These are phyloP conservation scores for Chrysolina oricalcia DNA, from an alignment of 2,888 invertebrate species.

Conservation along the genomic window DNA sequence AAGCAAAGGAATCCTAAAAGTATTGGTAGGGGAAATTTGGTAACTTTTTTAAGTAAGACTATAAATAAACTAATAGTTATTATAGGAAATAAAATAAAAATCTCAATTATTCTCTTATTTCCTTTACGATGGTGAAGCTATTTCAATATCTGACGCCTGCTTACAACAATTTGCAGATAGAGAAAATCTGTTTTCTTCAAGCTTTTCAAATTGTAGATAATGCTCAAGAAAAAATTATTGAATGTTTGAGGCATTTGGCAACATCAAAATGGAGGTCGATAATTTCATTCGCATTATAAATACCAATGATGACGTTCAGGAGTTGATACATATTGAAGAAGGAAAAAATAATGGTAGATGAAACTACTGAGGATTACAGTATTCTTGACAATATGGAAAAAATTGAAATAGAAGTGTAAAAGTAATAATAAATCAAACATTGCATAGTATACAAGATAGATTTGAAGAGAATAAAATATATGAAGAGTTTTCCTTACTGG, in stretches of 20 bases:
- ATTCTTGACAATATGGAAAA: background rate
- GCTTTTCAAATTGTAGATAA: too few species aligned
- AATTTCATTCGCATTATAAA: too few species aligned
- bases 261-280: background rate
- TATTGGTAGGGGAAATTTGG: background rate
- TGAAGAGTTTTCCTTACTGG: background rate
- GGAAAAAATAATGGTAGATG: too few species aligned
- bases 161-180: too few species aligned
- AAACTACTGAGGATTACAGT: too few species aligned
- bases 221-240: too few species aligned
- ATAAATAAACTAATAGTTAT: slow-evolving; percentile 12
- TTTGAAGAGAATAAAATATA: slow-evolving; percentile 22
- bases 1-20: background rate
- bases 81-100: slow-evolving; percentile 3
- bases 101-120: background rate
- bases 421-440: slow-evolving; percentile 17
- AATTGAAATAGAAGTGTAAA: slow-evolving; percentile 27
- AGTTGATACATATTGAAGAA: too few species aligned
- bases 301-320: too few species aligned
- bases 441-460: background rate
- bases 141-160: too few species aligned
- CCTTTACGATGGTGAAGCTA: too few species aligned
- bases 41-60: background rate
- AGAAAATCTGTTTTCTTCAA: too few species aligned
- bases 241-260: too few species aligned